phyloP scores from a whole-genome alignment of 2,888 invertebrate species.

The Metellina segmentata region DNA sequence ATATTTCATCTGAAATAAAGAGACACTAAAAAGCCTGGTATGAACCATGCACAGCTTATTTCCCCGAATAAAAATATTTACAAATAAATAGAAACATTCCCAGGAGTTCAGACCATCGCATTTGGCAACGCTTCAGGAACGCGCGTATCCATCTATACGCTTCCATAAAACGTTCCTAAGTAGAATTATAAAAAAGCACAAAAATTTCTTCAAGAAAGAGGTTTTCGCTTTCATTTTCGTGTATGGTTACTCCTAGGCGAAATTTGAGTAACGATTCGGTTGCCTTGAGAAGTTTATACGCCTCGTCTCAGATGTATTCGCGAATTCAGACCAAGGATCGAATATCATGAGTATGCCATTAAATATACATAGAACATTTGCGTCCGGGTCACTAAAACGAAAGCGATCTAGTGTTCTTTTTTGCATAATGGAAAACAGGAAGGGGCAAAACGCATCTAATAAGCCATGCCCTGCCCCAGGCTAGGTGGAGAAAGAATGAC shows the following conservation, averaged over 20 bases:
- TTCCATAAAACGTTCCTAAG: slow-evolving; percentile 26
- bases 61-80: not conserved
- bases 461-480: slow-evolving; percentile 37
- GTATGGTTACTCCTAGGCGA: slow-evolving; percentile 3
- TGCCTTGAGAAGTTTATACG: slow-evolving; percentile 26
- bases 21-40: slow-evolving; percentile 2
- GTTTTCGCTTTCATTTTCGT: not conserved
- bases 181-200: slow-evolving; percentile 40
- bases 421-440: slow-evolving; percentile 58
- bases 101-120: slow-evolving; percentile 29
- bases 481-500: slow-evolving; percentile 21
- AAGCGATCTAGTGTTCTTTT: slow-evolving; percentile 49
- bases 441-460: slow-evolving; percentile 56
- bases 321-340: slow-evolving; percentile 42
- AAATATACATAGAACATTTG: slow-evolving; percentile 32
- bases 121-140: slow-evolving; percentile 58
- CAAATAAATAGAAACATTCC: slow-evolving; percentile 8
- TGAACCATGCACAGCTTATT: not conserved
- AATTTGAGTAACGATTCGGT: slow-evolving; percentile 35
- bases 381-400: slow-evolving; percentile 30
- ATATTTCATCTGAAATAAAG: slow-evolving; percentile 29
- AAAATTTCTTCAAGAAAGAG: not conserved
- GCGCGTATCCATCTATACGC: slow-evolving; percentile 1
- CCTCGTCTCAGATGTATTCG: slow-evolving; percentile 4
- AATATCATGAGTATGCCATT: slow-evolving; percentile 44